Base-by-base conservation (phyloP, 2,888 invertebrate species). In the Dermolepida albohirtum region DNA sequence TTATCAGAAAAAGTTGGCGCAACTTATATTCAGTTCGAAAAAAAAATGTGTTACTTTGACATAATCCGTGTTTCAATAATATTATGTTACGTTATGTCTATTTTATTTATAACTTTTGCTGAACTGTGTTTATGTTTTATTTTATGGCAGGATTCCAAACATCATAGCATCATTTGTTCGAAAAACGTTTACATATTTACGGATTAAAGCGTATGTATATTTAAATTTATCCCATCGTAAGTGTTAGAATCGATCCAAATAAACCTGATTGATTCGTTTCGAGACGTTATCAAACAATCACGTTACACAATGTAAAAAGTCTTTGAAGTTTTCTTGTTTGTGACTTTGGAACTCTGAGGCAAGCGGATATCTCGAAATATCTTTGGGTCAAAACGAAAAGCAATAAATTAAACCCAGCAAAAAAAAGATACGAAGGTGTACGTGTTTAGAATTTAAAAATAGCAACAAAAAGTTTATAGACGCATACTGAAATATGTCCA, bases 71-170 rank as follows among this genome's bases (percentile, higher is more conserved):
- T 34, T 34, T 39, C 16, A 39, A 17, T 14, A 39, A 10, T 17
- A 16, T 10, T n/a, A 40, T 40, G 11, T 17, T 54, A 17, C 17
- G 54, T 54, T 54, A 39, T 40, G 14, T 40, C 40, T n/a, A 29
- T 50, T 27, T 54, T 54, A 54, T 54, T 54, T 54, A 54, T 59
- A 59, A 43, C 44, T 44, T 47, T 59, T 44, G 14, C 16, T 40
- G 29, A 44, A 27, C 27, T 14, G 41, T 22, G 55, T 44, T 44
- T 59, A 59, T 59, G 44, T 59, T 47, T 44, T 44, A 44, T 59
- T 59, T 59, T 22, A 27, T 59, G 59, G 59, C 59, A 59, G 44
- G 17, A 59, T 27, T 59, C 59, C 59, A 59, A 59, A 47, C 44
- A 44, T 43, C 59, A 59, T 59, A 44, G 59, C 29, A 59, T 59